Evolutionary conservation across 2,113 vertebrate species (phyloP).

Genomic region (Indri indri): DNA sequence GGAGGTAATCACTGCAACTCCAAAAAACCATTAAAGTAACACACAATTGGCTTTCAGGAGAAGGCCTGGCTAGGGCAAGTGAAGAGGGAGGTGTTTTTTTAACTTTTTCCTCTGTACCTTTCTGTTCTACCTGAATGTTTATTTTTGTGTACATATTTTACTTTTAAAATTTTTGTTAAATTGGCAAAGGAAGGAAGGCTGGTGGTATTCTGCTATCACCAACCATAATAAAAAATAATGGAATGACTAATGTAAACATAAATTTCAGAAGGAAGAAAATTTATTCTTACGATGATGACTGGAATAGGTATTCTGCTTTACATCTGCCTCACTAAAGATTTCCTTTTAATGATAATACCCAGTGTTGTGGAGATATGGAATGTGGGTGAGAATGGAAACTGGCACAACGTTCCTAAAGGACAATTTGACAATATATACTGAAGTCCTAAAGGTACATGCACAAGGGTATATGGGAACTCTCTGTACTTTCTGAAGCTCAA

Average conservation of each 20-base stretch:
- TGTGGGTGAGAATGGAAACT: not conserved
- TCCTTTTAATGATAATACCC: not conserved
- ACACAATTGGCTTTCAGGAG: not conserved
- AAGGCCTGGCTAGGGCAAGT: not conserved
- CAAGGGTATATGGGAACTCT: not conserved
- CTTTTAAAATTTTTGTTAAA: conserved; percentile 2
- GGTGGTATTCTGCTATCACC: not conserved
- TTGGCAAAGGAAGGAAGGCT: not conserved
- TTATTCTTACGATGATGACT: not conserved
- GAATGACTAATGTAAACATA: not conserved
- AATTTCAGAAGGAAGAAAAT: not conserved
- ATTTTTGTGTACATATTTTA: not conserved
- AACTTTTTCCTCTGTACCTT: not conserved
- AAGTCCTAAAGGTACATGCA: not conserved
- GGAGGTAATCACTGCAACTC: not conserved
- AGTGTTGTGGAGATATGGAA: not conserved
- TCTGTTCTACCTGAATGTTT: not conserved
- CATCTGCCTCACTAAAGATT: not conserved
- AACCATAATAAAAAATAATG: not conserved
- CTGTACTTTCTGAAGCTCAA: not conserved
- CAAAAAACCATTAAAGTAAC: not conserved
- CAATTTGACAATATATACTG: not conserved
- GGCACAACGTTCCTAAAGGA: not conserved
- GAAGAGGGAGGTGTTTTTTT: not conserved
- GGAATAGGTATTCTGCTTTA: not conserved